Evolutionary conservation across 2,797 vertebrate genomes (phyloP).

Genomic region (Corythornis leucogaster): DNA sequence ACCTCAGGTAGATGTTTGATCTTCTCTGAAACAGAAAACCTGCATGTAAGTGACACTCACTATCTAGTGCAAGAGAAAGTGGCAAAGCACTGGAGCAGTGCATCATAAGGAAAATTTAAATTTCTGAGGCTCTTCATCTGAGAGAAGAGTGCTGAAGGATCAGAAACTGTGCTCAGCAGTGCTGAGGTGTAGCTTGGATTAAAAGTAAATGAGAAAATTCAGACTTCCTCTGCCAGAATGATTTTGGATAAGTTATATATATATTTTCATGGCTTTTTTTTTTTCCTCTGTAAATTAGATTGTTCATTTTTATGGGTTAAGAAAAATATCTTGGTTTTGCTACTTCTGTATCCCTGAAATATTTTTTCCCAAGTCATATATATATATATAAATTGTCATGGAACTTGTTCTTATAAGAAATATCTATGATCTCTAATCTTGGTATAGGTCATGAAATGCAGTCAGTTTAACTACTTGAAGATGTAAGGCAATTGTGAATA

Average conservation of each 20-base stretch:
- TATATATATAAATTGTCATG: neutral
- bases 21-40: neutral
- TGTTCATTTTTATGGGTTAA: neutral
- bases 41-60: neutral
- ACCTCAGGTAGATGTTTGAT: neutral
- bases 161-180: neutral
- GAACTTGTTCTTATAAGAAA: neutral
- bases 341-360: neutral
- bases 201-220: neutral
- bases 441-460: neutral
- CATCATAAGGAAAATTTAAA: neutral
- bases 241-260: neutral
- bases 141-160: neutral
- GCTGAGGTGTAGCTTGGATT: neutral
- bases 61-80: neutral
- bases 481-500: neutral
- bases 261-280: accelerated
- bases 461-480: neutral
- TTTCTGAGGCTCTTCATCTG: neutral
- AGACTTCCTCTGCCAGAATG: neutral
- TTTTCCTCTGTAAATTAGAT: neutral
- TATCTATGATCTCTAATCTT: neutral
- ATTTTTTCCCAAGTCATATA: neutral
- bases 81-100: neutral
- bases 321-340: neutral